Base-by-base conservation (phyloP, 2,113 vertebrate genomes). In the Chaetops frenatus region DNA sequence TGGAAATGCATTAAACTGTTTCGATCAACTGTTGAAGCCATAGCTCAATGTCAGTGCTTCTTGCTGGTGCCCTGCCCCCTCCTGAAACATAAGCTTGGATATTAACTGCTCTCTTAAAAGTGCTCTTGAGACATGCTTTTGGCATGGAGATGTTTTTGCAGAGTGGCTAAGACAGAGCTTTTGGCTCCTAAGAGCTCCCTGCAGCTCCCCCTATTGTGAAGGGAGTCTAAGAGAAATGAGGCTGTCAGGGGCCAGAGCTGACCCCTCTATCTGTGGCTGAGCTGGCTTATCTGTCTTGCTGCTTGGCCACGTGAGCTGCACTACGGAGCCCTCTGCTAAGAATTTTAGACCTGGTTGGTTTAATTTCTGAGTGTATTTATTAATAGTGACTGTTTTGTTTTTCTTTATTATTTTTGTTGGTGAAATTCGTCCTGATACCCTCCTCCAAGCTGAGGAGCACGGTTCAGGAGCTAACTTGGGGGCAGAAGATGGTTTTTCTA, bases 1-100 rank as follows among this genome's bases (percentile, higher is more conserved):
- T 86, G 86, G 92, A 97, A 97, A 94, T 91, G 90, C 67, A 71
- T 93, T 95, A 96, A 96, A 93, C 81, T 93, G 90, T 62, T 96
- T 95, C 66, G 25, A 71, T 89, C 91, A 84, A 67, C 92, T 82
- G 48, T 58, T 94, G 85, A 92, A 97, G 70, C 77, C 71, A 85
- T 96, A 18, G 35, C 66, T 95, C 95, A 95, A 21, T 72, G 78
- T 82, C 81, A 57, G 33, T 50, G 58, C 47, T 74, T 78, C 82
- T 84, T 81, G 56, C 79, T 81, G 50, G 31, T 78, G 60, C 72
- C 76, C 53, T 89, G 71, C 65, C 72, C 64, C 54, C 80, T 93
- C 51, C 62, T 86, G 91, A 93, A 95, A 87, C 54, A 76, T 77
- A 60, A 88, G 53, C 67, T 50, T 86, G 36, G 78, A 40, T 96